A percentile compares a stretch with the other conserved stretches of the same genome.
These are phyloP conservation scores for Holotrichia oblita DNA, from an alignment of 1,140 invertebrate genomes.

Conservation along the genomic window DNA sequence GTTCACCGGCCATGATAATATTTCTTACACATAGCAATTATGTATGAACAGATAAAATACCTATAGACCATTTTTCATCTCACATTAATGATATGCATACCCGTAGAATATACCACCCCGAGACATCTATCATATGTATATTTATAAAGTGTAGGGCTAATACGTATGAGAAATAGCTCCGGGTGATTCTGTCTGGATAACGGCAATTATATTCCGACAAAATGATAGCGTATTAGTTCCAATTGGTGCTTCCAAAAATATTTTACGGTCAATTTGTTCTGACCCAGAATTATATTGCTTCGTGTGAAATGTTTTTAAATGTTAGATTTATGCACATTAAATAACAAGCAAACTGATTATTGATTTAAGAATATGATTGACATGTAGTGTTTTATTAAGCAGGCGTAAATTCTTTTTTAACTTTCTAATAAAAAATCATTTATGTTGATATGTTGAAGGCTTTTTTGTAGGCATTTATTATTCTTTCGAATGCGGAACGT, in stretches of 20 bases:
- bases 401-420: neutral
- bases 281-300: neutral
- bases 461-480: too few species aligned
- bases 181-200: neutral
- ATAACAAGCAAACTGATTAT: neutral
- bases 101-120: neutral
- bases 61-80: too few species aligned
- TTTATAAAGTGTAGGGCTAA: neutral
- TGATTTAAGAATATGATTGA: neutral
- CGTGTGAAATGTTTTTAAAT: neutral
- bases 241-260: constrained; percentile 22
- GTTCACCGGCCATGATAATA: neutral
- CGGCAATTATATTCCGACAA: constrained; percentile 10
- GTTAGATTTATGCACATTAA: too few species aligned
- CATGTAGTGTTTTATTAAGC: neutral
- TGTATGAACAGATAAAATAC: neutral
- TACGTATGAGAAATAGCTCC: constrained; percentile 8
- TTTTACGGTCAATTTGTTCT: neutral
- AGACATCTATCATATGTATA: neutral
- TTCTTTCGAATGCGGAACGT: neutral
- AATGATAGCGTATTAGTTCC: constrained; percentile 6
- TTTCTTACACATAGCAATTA: neutral
- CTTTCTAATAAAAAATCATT: neutral
- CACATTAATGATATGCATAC: too few species aligned
- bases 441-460: too few species aligned